phyloP scores from a whole-genome alignment of 1,140 invertebrate genomes.

The Drosophila nigromelanica region DNA sequence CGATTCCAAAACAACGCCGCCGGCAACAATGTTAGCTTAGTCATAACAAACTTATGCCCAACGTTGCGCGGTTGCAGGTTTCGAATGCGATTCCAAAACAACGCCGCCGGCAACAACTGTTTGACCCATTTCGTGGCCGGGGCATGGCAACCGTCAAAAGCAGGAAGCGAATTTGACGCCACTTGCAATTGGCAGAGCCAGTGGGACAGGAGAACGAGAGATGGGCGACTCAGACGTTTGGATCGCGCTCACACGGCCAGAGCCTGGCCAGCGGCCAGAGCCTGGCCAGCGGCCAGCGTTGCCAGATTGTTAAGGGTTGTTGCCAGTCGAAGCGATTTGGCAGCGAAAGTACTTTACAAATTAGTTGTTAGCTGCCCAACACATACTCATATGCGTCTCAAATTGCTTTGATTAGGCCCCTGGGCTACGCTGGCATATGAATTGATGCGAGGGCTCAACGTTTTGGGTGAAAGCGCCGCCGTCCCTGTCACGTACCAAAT shows the following conservation, averaged over 20 bases:
- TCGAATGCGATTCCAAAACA: constrained; percentile 28
- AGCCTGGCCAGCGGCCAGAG: constrained; percentile 15
- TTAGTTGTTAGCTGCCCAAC: constrained; percentile 12
- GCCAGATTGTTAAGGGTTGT: constrained; percentile 8
- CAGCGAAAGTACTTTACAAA: constrained; percentile 39
- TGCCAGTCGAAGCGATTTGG: too few relatives aligned
- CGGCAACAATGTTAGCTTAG: constrained; percentile 6
- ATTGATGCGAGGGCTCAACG: constrained; percentile 11
- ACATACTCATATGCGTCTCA: constrained; percentile 3
- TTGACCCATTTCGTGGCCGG: constrained; percentile 36
- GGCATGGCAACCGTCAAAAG: constrained; percentile 29
- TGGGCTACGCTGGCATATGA: constrained; percentile 11
- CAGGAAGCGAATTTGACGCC: constrained; percentile 24
- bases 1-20: constrained; percentile 18
- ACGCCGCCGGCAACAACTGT: constrained; percentile 7
- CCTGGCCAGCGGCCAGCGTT: constrained; percentile 20
- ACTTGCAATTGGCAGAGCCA: constrained; percentile 18
- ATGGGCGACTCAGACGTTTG: constrained; percentile 1
- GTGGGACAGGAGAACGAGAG: background rate
- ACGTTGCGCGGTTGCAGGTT: constrained; percentile 46
- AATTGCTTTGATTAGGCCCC: constrained; percentile 40
- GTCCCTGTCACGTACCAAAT: constrained; percentile 55
- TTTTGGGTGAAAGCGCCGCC: constrained; percentile 39
- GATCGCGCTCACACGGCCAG: constrained; percentile 1
- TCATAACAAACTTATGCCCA: constrained; percentile 35